Evolutionary conservation across 92 coral and sea anemone species (phyloP).

Genomic region (Phenganax stokvisi): DNA sequence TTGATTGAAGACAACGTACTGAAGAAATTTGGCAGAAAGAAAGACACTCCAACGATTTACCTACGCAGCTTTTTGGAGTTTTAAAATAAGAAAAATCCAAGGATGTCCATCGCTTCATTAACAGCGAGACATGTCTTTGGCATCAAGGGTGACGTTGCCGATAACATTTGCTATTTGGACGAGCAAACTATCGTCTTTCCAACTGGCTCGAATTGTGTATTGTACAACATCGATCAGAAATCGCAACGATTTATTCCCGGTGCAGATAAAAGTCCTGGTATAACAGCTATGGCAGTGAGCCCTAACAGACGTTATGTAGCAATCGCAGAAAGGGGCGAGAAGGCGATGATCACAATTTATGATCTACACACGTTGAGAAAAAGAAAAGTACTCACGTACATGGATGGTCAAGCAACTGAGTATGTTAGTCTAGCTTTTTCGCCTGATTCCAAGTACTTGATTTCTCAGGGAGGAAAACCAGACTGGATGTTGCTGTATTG

Average conservation of each 20-base stretch:
- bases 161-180: constrained; percentile 91
- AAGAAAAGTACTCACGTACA: constrained; percentile 79
- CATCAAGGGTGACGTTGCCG: constrained; percentile 86
- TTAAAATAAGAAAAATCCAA: constrained; percentile 27
- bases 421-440: constrained; percentile 98
- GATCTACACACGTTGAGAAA: constrained; percentile 93
- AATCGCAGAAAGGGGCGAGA: constrained; percentile 90
- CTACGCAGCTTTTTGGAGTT: not conserved
- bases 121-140: constrained; percentile 95
- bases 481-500: constrained; percentile 97
- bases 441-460: constrained; percentile 96
- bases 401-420: constrained; percentile 81
- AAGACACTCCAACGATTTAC: not conserved
- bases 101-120: constrained; percentile 94
- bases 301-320: constrained; percentile 97
- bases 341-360: constrained; percentile 88
- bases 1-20: too few species aligned
- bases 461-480: constrained; percentile 92
- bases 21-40: not conserved
- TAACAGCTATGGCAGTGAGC: constrained; percentile 96
- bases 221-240: constrained; percentile 95
- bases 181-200: constrained; percentile 98
- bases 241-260: constrained; percentile 98
- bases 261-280: constrained; percentile 89
- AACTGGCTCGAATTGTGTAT: constrained; percentile 92